Percentiles rank a stretch among this genome's conserved stretches.
phyloP scores from a whole-genome alignment of 2,888 invertebrate genomes.

The Tethea ocularis region DNA sequence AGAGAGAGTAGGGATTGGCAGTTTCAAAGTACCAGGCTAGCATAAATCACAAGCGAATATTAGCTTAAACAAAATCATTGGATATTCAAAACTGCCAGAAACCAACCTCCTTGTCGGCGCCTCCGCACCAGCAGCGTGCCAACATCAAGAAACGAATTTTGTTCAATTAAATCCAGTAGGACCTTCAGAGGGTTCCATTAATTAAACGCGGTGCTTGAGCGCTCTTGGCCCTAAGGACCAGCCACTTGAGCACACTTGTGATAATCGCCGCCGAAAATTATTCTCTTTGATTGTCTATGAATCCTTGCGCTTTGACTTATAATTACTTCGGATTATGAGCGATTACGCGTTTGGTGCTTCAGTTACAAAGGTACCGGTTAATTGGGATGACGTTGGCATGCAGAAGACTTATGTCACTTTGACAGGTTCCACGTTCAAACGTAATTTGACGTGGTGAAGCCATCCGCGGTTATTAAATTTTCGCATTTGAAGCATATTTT shows the following conservation, averaged over 20 bases:
- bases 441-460: not conserved
- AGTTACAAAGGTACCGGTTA: not conserved
- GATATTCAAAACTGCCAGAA: not conserved
- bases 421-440: not conserved
- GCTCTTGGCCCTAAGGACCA: conserved; percentile 40
- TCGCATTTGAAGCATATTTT: not conserved
- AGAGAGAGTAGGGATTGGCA: too few species aligned
- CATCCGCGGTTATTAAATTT: not conserved
- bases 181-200: conserved; percentile 58
- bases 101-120: not conserved
- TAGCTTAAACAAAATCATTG: not conserved
- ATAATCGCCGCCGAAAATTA: conserved; percentile 74
- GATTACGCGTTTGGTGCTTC: conserved; percentile 36
- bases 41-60: not conserved
- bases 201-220: conserved; percentile 64
- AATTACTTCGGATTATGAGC: conserved; percentile 57
- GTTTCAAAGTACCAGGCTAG: not conserved
- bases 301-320: conserved; percentile 56
- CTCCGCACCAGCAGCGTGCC: not conserved
- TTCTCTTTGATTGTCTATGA: conserved; percentile 71
- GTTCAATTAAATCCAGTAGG: conserved; percentile 35
- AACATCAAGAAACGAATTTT: conserved; percentile 2
- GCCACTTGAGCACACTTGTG: conserved; percentile 56
- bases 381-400: not conserved
- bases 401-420: not conserved